Percentiles rank a stretch among this genome's conserved stretches.
Evolutionary conservation across 2,797 vertebrate species (phyloP).

Genomic region (Zalophus californianus): DNA sequence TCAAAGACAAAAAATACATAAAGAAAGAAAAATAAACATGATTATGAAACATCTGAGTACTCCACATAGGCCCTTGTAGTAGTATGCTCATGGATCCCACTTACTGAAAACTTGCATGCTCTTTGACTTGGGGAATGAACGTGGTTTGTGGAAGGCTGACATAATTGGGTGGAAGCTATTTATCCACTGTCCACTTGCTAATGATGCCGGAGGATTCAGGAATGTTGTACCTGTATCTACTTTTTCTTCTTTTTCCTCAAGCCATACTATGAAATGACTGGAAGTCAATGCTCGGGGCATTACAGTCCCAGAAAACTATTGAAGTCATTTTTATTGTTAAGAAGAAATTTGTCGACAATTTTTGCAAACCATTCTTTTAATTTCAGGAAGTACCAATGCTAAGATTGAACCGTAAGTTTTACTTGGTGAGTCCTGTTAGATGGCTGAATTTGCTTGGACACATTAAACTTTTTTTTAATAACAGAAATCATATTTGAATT

Average conservation of each 20-base stretch:
- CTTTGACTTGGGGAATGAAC: background rate
- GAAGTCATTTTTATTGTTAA: slow-evolving; percentile 49
- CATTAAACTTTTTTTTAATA: background rate
- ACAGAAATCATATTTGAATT: background rate
- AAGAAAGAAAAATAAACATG: background rate
- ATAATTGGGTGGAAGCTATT: slow-evolving; percentile 11
- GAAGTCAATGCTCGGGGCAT: slow-evolving; percentile 7
- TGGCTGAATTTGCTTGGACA: background rate
- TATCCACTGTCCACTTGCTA: slow-evolving; percentile 15
- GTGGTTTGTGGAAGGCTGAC: background rate
- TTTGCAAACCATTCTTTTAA: slow-evolving; percentile 37
- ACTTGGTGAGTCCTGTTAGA: background rate
- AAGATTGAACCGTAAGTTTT: background rate
- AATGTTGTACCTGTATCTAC: background rate
- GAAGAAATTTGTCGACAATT: background rate
- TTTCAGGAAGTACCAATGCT: slow-evolving; percentile 34
- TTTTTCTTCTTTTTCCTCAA: background rate
- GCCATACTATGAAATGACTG: background rate
- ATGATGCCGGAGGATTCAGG: background rate
- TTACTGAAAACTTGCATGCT: background rate
- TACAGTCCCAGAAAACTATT: background rate
- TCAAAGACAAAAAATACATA: background rate
- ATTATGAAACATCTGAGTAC: background rate
- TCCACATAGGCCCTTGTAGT: background rate
- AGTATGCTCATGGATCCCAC: background rate